These are phyloP conservation scores for Heterocephalus glaber DNA, from an alignment of 2,113 vertebrate species.

Conservation along the genomic window DNA sequence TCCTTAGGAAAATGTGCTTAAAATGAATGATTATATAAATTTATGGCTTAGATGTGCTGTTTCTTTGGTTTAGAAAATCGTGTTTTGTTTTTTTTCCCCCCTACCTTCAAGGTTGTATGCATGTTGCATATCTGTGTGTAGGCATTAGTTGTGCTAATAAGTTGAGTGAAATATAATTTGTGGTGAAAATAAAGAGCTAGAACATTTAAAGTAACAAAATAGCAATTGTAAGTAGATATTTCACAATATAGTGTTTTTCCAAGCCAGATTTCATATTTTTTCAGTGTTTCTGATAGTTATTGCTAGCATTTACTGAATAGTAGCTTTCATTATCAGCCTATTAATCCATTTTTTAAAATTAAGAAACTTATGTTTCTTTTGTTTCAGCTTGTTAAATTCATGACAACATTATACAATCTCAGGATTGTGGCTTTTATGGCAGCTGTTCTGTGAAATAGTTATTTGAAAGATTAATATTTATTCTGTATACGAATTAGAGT, in stretches of 20 bases:
- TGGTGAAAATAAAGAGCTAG: slow-evolving; percentile 11
- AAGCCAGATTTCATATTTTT: slow-evolving; percentile 28
- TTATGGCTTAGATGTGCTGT: not conserved
- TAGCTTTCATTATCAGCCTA: not conserved
- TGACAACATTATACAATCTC: not conserved
- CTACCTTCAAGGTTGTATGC: not conserved
- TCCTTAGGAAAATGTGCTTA: slow-evolving; percentile 38
- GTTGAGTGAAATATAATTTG: slow-evolving; percentile 47
- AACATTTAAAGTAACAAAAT: slow-evolving; percentile 42
- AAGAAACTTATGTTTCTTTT: slow-evolving; percentile 40
- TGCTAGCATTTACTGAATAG: not conserved
- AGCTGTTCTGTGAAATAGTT: not conserved
- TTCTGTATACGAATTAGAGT: not conserved
- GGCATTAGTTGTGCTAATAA: not conserved
- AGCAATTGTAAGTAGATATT: slow-evolving; percentile 30
- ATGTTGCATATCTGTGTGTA: slow-evolving; percentile 24
- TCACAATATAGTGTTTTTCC: not conserved
- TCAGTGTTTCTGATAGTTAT: not conserved
- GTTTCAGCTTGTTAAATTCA: slow-evolving; percentile 24
- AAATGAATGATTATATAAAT: slow-evolving; percentile 24
- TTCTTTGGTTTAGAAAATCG: slow-evolving; percentile 52
- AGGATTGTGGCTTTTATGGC: slow-evolving; percentile 28
- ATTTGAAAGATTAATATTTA: slow-evolving; percentile 29
- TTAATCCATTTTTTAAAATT: slow-evolving; percentile 17
- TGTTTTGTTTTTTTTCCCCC: not conserved